phyloP scores from a whole-genome alignment of 2,888 invertebrate genomes.

The Heterodera filipjevi region DNA sequence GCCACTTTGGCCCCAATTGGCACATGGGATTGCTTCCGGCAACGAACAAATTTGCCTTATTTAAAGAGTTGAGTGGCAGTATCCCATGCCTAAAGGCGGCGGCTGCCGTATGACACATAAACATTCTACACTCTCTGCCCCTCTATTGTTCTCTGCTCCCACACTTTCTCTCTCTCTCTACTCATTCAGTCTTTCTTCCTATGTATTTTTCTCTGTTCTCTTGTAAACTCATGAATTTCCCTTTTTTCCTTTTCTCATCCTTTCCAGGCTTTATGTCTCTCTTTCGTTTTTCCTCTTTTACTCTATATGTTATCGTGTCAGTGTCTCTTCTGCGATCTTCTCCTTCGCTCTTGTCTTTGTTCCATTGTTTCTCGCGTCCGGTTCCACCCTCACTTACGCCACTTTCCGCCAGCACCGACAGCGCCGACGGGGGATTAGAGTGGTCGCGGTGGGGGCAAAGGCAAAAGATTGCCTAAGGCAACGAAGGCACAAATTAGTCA shows the following conservation, averaged over 20 bases:
- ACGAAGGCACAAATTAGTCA: background rate
- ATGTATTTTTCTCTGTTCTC: no score
- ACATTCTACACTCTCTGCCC: background rate
- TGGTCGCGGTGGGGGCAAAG: background rate
- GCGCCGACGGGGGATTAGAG: background rate
- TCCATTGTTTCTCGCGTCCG: background rate
- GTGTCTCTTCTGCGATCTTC: background rate
- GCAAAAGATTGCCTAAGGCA: slow-evolving; percentile 1
- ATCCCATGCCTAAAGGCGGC: background rate
- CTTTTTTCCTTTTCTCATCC: background rate
- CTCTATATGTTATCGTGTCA: background rate
- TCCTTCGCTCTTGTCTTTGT: background rate
- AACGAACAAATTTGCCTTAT: background rate
- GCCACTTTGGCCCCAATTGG: background rate
- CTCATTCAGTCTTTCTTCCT: no score
- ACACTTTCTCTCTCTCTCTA: background rate
- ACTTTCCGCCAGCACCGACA: background rate
- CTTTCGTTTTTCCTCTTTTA: background rate
- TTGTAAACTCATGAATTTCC: background rate
- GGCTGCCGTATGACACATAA: background rate
- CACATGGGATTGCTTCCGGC: background rate
- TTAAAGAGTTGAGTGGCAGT: background rate
- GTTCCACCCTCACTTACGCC: background rate
- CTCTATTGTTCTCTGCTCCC: background rate
- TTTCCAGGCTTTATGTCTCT: background rate